phyloP scores from a whole-genome alignment of 2,797 vertebrate species.

The Bovichtus diacanthus region DNA sequence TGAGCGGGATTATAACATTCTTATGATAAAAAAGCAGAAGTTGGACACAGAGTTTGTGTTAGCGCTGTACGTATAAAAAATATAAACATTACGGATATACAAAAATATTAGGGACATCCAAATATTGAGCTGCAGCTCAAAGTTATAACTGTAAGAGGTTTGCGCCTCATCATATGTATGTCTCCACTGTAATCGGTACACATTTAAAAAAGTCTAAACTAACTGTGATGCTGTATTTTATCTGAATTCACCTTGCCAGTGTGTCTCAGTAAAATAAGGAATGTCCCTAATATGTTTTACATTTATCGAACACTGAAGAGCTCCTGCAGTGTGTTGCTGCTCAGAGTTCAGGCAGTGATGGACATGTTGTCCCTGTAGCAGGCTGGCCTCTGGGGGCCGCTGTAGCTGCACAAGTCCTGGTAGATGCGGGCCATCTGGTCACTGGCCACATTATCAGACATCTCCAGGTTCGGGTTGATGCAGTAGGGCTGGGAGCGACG shows the following conservation, averaged over 20 bases:
- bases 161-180: not conserved
- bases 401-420: conserved; percentile 91
- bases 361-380: conserved; percentile 89
- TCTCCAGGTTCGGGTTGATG: conserved; percentile 77
- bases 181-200: not conserved
- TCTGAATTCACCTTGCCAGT: not conserved
- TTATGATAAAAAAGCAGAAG: conserved; percentile 20
- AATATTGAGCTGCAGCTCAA: conserved; percentile 10
- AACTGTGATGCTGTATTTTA: not conserved
- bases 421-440: conserved; percentile 94
- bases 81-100: conserved; percentile 12
- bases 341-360: conserved; percentile 83
- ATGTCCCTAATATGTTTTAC: conserved; percentile 21
- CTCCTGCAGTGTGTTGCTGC: conserved; percentile 24
- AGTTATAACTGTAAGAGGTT: conserved; percentile 18
- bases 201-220: not conserved
- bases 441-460: conserved; percentile 83
- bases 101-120: conserved; percentile 7
- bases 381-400: conserved; percentile 76
- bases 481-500: conserved; percentile 83
- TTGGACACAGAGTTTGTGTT: conserved; percentile 17
- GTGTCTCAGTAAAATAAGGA: conserved; percentile 8
- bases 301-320: conserved; percentile 30
- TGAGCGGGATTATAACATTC: conserved; percentile 6
- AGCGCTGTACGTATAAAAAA: conserved; percentile 2